Base-by-base conservation (phyloP, 1,140 invertebrate species). In the Monochamus saltuarius region DNA sequence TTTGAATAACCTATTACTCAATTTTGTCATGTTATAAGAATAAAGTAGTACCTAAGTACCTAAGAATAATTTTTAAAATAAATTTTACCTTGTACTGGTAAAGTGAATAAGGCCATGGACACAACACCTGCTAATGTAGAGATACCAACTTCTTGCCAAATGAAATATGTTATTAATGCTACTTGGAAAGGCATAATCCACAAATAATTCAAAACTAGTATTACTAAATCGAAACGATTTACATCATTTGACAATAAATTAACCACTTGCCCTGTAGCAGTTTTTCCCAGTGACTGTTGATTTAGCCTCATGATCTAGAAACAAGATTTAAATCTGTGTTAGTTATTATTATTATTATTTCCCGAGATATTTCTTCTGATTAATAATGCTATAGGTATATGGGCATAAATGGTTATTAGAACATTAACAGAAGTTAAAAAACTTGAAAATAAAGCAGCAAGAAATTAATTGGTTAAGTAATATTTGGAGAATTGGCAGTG, bases 231-330 rank as follows among this genome's bases (percentile, higher is more conserved):
- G 53, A 89, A 84, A 4, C 87, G 78, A 69, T 80, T 82, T 0
- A 88, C 80, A 71, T 94, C 92, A 68, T 94, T 94, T 1, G 91
- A 91, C 53, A 95, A 76, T 10, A 94, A 75, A 77, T 95, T 95
- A 2, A 94, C 87, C 35, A 94, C 80, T 77, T 92, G 90, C 0
- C 91, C 91, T 1, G 86, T 85, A 1, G 89, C 88, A 1, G 89
- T 88, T 66, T 87, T 78, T 0, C 84, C 84, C 11, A 91, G 69
- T 0, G 90, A 83, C 46, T 79, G 78, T 77, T 85, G 84, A 56
- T 81, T 87, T 22, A 89, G 75, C 1, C 80, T 79, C 9, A 87
- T 73, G 0, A 86, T 78, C 84, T 87, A 62, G 47, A 71, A 72
- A 64, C 14, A 45, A 40, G n/a, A 49, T 7, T 37, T 36, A 13